Base-by-base conservation (phyloP, 2,113 vertebrate genomes). In the Epinephelus cyanopodus region DNA sequence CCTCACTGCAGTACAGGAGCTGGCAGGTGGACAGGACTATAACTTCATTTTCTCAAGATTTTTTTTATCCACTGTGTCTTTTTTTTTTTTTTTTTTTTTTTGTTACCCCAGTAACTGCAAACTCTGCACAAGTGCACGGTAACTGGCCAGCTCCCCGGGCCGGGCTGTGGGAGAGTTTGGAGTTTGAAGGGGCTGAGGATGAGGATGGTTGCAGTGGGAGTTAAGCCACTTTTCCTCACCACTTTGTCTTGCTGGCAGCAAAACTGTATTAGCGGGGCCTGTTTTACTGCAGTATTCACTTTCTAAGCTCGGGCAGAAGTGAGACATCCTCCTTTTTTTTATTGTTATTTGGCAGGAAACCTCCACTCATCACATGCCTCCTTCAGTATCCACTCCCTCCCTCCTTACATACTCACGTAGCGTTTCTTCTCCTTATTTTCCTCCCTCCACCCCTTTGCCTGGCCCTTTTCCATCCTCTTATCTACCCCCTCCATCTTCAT, bases 201-300 rank as follows among this genome's bases (percentile, higher is more conserved):
- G 81, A 80, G 81, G 77, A 88, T 1, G 69, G 73, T 67, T 81
- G 78, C 82, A 77, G 86, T 71, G 72, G 85, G 82, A 87, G 88
- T 81, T 80, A 60, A 68, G 76, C 74, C 77, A 84, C 85, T 61
- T 82, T 86, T 89, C 65, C 74, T 89, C 54, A 70, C 63, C 74
- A 74, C 81, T 89, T 91, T 90, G 89, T 92, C 83, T 88, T 75
- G 68, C 84, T 92, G 92, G 88, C 88, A 93, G 85, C 72, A 77
- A 68, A 90, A 90, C 76, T 76, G 75, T 87, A 81, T 91, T 80
- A 81, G 77, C 58, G 54, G 83, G 78, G 81, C 67, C 13, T 54
- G 78, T 85, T 91, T 90, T 92, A 90, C 88, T 89, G 91, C 91
- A 89, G 86, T 88, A 79, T 90, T 88, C 79, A 76, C 81, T 84